Evolutionary conservation across 2,113 vertebrate species (phyloP).

Genomic region (Trichomycterus rosablanca): DNA sequence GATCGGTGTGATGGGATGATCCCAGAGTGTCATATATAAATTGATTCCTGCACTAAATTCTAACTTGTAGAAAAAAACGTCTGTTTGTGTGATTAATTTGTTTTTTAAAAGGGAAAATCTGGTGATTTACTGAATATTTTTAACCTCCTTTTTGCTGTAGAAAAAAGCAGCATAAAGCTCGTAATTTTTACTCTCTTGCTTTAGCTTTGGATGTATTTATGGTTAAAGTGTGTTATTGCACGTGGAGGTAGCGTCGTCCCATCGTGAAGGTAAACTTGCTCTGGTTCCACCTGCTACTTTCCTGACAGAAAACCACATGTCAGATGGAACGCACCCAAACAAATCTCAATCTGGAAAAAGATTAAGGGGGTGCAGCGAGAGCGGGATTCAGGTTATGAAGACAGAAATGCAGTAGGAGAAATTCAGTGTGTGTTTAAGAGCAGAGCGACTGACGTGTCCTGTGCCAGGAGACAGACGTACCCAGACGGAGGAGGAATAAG

Average conservation of each 20-base stretch:
- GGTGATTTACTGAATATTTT: not conserved
- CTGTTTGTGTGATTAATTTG: not conserved
- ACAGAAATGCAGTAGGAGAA: conserved; percentile 15
- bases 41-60: too few relatives aligned
- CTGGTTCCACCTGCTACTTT: conserved; percentile 52
- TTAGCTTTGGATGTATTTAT: conserved; percentile 13
- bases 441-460: conserved; percentile 19
- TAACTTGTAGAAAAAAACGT: not conserved
- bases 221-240: not conserved
- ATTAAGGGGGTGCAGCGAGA: not conserved
- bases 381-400: not conserved
- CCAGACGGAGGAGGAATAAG: conserved; percentile 52
- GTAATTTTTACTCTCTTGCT: not conserved
- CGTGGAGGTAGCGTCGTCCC: conserved; percentile 24
- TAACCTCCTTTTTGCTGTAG: not conserved
- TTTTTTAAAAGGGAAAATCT: not conserved
- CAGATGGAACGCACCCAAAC: conserved; percentile 32
- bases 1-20: too few relatives aligned
- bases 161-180: not conserved
- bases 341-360: conserved; percentile 31
- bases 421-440: conserved; percentile 13
- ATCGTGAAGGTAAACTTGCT: conserved; percentile 30
- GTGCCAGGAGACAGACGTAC: conserved; percentile 41
- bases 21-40: too few relatives aligned
- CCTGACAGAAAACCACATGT: conserved; percentile 51